Percentiles rank a stretch among this genome's conserved stretches.
Evolutionary conservation across 2,113 vertebrate genomes (phyloP).

Genomic region (Salvelinus namaycush): DNA sequence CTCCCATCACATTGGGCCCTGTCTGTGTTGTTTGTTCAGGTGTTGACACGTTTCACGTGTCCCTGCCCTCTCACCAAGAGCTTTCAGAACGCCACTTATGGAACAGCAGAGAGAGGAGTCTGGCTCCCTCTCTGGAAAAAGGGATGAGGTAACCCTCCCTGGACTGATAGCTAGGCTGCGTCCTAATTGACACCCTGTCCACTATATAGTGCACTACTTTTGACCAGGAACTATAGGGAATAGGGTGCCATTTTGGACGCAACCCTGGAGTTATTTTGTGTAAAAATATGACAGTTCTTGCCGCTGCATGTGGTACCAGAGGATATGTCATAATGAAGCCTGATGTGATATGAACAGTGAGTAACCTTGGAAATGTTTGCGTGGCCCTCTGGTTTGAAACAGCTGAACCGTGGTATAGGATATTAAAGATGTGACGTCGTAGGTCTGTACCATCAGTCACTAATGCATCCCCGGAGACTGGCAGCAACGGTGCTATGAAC

Average conservation of each 20-base stretch:
- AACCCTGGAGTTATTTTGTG: no score
- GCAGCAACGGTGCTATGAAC: constrained; percentile 60
- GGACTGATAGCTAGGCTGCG: no score
- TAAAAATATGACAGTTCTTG: neutral
- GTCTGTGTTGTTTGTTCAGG: neutral
- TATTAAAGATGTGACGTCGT: constrained; percentile 51
- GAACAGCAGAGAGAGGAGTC: constrained; percentile 5
- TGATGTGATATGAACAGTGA: neutral
- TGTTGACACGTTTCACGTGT: neutral
- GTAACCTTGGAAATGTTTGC: constrained; percentile 8
- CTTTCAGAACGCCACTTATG: constrained; percentile 28
- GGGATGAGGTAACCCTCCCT: constrained; percentile 19
- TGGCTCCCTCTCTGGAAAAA: constrained; percentile 2
- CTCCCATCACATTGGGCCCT: no score
- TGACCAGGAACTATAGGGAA: neutral
- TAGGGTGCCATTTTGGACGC: no score
- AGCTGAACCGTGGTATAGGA: constrained; percentile 21
- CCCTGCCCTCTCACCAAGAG: constrained; percentile 2
- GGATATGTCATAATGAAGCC: constrained; percentile 17
- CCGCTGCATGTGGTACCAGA: neutral
- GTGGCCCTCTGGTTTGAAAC: constrained; percentile 31
- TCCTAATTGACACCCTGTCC: no score
- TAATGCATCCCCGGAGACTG: constrained; percentile 53
- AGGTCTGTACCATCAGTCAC: constrained; percentile 63
- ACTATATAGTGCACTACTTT: neutral